Evolutionary conservation across 2,888 invertebrate genomes (phyloP).

Genomic region (Tuberolachnus salignus): DNA sequence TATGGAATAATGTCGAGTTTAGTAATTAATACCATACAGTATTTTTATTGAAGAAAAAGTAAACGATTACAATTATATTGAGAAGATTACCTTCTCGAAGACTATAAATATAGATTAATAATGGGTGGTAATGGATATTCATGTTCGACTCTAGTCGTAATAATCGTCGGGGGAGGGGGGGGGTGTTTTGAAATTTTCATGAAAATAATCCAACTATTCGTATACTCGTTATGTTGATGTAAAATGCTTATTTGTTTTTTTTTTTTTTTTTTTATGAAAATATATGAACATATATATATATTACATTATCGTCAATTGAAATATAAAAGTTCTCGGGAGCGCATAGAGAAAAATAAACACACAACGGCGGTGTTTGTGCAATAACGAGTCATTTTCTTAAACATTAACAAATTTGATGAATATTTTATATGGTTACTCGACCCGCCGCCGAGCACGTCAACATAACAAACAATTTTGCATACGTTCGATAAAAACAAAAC

Average conservation of each 20-base stretch:
- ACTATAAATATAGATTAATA: background rate
- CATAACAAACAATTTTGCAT: no score
- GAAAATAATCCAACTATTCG: constrained; percentile 14
- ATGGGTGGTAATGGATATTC: constrained; percentile 25
- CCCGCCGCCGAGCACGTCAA: no score
- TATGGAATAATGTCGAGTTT: no score
- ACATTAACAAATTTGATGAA: background rate
- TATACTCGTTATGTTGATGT: background rate
- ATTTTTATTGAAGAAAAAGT: no score
- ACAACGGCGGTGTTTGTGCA: no score
- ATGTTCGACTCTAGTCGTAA: background rate
- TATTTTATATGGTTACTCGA: background rate
- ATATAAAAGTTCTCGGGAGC: background rate
- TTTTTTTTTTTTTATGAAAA: background rate
- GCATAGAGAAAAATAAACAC: no score
- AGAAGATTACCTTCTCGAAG: no score
- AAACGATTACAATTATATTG: no score
- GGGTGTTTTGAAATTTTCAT: background rate
- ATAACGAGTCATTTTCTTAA: background rate
- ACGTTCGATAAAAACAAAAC: no score
- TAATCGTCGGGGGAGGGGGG: no score
- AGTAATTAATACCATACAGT: no score
- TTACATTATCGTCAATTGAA: background rate
- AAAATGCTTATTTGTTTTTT: no score
- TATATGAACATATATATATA: background rate